Evolutionary conservation across 1,140 invertebrate species (phyloP).

Genomic region (Pachypsylla venusta): DNA sequence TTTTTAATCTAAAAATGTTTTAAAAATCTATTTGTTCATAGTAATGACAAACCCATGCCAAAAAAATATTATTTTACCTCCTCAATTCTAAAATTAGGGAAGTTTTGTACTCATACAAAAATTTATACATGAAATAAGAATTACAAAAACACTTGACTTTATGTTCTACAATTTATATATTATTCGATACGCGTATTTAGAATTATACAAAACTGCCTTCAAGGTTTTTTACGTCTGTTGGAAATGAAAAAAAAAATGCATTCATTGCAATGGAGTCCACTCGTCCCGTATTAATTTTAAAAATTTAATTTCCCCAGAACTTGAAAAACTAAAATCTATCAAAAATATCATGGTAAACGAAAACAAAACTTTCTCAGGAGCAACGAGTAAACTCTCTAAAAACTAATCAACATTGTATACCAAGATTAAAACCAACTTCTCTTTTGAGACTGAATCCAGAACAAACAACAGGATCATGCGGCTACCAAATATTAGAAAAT

Average conservation of each 20-base stretch:
- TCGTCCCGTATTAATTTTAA: conserved; percentile 3
- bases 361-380: neutral
- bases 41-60: too few relatives aligned
- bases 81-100: too few relatives aligned
- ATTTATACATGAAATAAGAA: too few relatives aligned
- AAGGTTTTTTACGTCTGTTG: too few relatives aligned
- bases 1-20: too few relatives aligned
- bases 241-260: conserved; percentile 3
- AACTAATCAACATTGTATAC: neutral
- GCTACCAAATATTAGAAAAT: neutral
- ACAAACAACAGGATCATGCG: neutral
- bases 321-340: conserved; percentile 7
- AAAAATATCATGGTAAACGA: neutral
- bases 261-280: neutral
- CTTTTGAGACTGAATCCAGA: neutral
- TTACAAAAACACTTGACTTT: too few relatives aligned
- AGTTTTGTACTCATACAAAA: too few relatives aligned
- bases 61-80: too few relatives aligned
- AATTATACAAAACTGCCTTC: too few relatives aligned
- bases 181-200: too few relatives aligned
- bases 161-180: too few relatives aligned
- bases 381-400: neutral
- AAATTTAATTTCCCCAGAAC: neutral
- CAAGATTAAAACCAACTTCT: neutral
- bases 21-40: too few relatives aligned